Evolutionary conservation across 2,113 vertebrate genomes (phyloP), one percentile per base, ranked within the genome.

Genomic region (Orycteropus afer): DNA sequence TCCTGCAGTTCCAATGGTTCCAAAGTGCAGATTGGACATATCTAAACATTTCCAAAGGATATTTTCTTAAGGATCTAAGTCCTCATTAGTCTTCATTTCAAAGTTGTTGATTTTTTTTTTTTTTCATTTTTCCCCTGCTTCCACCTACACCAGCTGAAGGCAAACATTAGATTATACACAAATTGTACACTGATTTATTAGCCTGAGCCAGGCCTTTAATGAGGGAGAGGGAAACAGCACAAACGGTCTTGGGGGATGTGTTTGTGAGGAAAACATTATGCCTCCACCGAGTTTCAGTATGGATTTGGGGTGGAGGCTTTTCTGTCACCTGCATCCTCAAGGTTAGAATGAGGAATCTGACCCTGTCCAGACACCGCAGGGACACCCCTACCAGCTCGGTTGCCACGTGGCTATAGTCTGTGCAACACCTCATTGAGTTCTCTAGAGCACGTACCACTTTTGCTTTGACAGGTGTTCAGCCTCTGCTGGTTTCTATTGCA

Each of bases 111-210:
- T 83, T 91, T 90, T 63, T 69, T 78, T 51, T 32, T 14, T 32
- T 1, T 9, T 57, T 49, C 81, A 29, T 87, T 65, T 74, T 0
- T 29, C 71, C 88, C 20, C 45, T 76, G 89, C 74, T 79, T 85
- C 90, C 84, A 93, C 92, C 95, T 95, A 94, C 57, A 96, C 40
- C 90, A 91, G 65, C 87, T 91, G 86, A 95, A 90, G 86, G 92
- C 86, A 83, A 63, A 89, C 97, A 94, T 97, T 69, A 82, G 79
- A 94, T 95, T 91, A 40, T 81, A 77, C 20, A 55, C 85, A 96
- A 78, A 25, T 95, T 90, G 90, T 83, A 87, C 92, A 82, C 93
- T 96, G 96, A 97, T 96, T 95, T 96, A 97, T 89, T 96, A 96
- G 90, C 53, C 89, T 78, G 55, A 84, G 49, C 91, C 53, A 79